Percentiles rank a stretch among this genome's conserved stretches.
phyloP scores from a whole-genome alignment of 1,140 invertebrate species.

The Scaptomyza graminum region DNA sequence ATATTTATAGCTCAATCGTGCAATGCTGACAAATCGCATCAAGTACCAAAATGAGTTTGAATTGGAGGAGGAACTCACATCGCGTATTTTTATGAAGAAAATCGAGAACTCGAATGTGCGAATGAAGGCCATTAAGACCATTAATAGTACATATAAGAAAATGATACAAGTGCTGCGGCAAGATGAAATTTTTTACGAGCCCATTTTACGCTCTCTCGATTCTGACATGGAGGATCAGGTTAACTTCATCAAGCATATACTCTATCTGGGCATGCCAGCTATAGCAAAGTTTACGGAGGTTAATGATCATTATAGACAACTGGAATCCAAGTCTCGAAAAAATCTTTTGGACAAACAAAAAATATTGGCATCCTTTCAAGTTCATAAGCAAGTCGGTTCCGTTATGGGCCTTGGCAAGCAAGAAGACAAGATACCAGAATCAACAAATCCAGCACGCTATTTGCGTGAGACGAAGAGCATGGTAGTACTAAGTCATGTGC shows the following conservation, averaged over 20 bases:
- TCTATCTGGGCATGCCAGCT: conserved; percentile 74
- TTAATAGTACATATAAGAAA: conserved; percentile 73
- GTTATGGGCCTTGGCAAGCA: background rate
- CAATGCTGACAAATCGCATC: conserved; percentile 67
- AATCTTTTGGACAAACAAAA: conserved; percentile 52
- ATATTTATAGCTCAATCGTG: conserved; percentile 38
- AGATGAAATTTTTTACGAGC: conserved; percentile 78
- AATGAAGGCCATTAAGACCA: conserved; percentile 72
- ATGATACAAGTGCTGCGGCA: conserved; percentile 67
- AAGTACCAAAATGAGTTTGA: conserved; percentile 74
- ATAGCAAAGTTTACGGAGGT: conserved; percentile 67
- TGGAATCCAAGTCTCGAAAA: conserved; percentile 48
- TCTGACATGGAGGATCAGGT: conserved; percentile 76
- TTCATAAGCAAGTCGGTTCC: background rate
- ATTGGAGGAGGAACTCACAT: conserved; percentile 64
- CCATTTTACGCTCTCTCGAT: conserved; percentile 70
- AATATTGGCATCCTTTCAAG: conserved; percentile 38
- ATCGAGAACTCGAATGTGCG: conserved; percentile 79
- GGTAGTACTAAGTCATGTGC: conserved; percentile 60
- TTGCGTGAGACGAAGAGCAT: conserved; percentile 72
- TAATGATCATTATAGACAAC: conserved; percentile 49
- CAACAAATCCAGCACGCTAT: conserved; percentile 50
- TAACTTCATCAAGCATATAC: conserved; percentile 76
- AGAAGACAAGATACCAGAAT: conserved; percentile 17
- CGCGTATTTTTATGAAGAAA: conserved; percentile 59